Percentiles rank a stretch among this genome's conserved stretches.
phyloP scores from a whole-genome alignment of 2,797 vertebrate species.

The Chanos chanos region DNA sequence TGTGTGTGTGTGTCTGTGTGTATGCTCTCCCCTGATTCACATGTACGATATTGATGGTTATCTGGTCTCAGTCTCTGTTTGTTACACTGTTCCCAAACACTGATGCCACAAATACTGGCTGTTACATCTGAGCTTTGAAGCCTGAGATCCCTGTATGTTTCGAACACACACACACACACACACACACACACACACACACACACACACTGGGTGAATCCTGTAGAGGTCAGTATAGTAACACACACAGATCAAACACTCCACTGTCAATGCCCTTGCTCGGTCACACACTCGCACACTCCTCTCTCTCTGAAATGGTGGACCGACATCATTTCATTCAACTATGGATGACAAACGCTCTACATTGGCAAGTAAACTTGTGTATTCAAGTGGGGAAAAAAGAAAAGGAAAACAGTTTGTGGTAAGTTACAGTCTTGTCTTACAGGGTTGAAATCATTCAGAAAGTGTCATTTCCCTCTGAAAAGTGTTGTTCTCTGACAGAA shows the following conservation, averaged over 20 bases:
- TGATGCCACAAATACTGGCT: constrained; percentile 24
- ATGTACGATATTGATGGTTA: constrained; percentile 28
- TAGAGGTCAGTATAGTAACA: constrained; percentile 86
- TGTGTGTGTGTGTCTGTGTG: constrained; percentile 27
- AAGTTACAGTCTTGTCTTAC: too few relatives aligned
- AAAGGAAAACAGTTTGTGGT: too few relatives aligned
- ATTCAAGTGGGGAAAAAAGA: too few relatives aligned
- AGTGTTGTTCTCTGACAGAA: too few relatives aligned
- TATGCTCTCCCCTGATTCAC: constrained; percentile 38
- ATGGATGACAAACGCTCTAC: too few relatives aligned
- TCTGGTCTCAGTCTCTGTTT: constrained; percentile 34
- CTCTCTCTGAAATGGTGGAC: too few relatives aligned
- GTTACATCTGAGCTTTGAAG: constrained; percentile 37
- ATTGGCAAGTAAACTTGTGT: too few relatives aligned
- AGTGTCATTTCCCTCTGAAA: too few relatives aligned
- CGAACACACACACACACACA: constrained; percentile 19
- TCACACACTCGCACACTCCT: not conserved
- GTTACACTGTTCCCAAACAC: constrained; percentile 45
- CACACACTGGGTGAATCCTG: constrained; percentile 62
- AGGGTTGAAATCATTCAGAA: too few relatives aligned
- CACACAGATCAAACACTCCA: constrained; percentile 65
- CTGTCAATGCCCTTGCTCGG: constrained; percentile 27
- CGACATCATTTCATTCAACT: too few relatives aligned
- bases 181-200: constrained; percentile 19
- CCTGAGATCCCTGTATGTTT: constrained; percentile 27